Evolutionary conservation across 2,888 invertebrate species (phyloP).

Genomic region (Notocelia uddmanniana): DNA sequence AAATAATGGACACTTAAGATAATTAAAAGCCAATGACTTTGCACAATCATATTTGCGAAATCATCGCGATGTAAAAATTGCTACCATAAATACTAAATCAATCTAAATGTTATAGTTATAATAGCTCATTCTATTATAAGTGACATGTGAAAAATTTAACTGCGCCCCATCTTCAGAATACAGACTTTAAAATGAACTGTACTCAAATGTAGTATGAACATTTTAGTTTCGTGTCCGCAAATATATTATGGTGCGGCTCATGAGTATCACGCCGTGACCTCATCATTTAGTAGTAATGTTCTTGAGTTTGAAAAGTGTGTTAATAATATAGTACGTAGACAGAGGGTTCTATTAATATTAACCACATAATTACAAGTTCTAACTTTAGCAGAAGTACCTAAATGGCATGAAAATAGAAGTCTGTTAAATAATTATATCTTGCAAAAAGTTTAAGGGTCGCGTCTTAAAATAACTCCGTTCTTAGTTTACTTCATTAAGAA

Average conservation of each 20-base stretch:
- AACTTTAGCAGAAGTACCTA: neutral
- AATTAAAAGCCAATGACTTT: slow-evolving; percentile 64
- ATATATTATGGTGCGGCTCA: slow-evolving; percentile 50
- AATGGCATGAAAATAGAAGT: neutral
- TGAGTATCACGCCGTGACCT: slow-evolving; percentile 58
- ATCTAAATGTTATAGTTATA: slow-evolving; percentile 46
- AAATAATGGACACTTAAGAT: slow-evolving; percentile 64
- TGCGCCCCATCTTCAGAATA: slow-evolving; percentile 48
- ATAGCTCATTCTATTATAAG: slow-evolving; percentile 51
- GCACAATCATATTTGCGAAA: slow-evolving; percentile 53
- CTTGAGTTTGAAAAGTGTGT: slow-evolving; percentile 56
- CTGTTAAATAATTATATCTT: neutral
- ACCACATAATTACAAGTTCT: neutral
- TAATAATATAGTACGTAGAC: slow-evolving; percentile 58
- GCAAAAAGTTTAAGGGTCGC: neutral
- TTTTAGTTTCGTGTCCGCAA: slow-evolving; percentile 49
- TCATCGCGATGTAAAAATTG: slow-evolving; percentile 49
- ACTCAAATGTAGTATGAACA: slow-evolving; percentile 28
- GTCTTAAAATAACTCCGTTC: slow-evolving; percentile 12
- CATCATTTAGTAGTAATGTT: slow-evolving; percentile 55
- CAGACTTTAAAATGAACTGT: slow-evolving; percentile 33
- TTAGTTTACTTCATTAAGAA: neutral
- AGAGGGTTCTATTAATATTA: slow-evolving; percentile 47
- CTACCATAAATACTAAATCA: slow-evolving; percentile 53
- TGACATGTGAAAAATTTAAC: slow-evolving; percentile 56